Percentiles rank a stretch among this genome's conserved stretches.
Evolutionary conservation across 2,888 invertebrate genomes (phyloP).

Genomic region (Phaonia tiefii): DNA sequence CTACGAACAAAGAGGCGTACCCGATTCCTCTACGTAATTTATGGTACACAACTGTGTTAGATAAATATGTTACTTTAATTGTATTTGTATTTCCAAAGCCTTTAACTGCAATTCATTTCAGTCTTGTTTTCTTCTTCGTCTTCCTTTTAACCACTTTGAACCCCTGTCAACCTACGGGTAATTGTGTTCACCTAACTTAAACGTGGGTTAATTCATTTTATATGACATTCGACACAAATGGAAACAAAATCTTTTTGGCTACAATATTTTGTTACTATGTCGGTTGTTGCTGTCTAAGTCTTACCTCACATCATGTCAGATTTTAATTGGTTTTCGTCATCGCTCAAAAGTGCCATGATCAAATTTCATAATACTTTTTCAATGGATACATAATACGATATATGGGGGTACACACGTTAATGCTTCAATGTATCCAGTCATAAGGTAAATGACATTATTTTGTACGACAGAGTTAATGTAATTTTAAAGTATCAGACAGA

Average conservation of each 20-base stretch:
- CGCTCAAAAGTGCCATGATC: constrained; percentile 17
- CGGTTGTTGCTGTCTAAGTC: constrained; percentile 20
- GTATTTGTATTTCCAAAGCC: constrained; percentile 1
- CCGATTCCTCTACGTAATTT: too few relatives aligned
- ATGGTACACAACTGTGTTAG: constrained; percentile 8
- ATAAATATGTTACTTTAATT: neutral
- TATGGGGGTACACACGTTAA: too few relatives aligned
- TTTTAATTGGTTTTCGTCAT: constrained; percentile 63
- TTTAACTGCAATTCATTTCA: constrained; percentile 46
- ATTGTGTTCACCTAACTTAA: neutral
- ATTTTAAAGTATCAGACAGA: too few relatives aligned
- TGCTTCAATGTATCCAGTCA: neutral
- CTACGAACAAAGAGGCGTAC: neutral
- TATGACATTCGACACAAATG: neutral
- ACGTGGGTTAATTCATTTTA: constrained; percentile 48
- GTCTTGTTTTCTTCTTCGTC: constrained; percentile 21
- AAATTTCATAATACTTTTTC: constrained; percentile 47
- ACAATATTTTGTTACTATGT: constrained; percentile 4
- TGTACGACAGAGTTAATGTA: constrained; percentile 19
- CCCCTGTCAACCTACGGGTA: neutral
- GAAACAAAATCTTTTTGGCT: neutral
- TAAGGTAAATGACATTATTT: constrained; percentile 42
- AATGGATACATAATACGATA: too few relatives aligned
- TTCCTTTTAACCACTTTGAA: neutral
- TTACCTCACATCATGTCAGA: constrained; percentile 52